Base-by-base conservation (phyloP, 1,140 invertebrate genomes). In the Lepidotrigona ventralis region DNA sequence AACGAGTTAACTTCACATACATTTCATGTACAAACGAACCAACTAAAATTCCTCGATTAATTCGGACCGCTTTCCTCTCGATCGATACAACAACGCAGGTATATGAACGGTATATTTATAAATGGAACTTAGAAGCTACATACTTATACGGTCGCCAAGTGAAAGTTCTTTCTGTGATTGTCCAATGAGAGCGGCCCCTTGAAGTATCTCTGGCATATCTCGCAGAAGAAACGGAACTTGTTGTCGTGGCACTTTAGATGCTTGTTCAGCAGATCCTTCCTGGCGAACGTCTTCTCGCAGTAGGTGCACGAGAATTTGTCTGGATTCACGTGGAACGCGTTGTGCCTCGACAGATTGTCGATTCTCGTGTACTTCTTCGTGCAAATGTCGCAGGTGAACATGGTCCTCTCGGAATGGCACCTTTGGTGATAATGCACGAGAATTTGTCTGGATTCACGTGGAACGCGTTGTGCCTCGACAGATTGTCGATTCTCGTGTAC, bases 391-490 rank as follows among this genome's bases (percentile, higher is more conserved):
- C 93, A 94, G 29, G 90, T 91, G 71, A 89, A 94, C 83, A 93
- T 92, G 68, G 77, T 90, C 70, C 89, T 91, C 21, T 93, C 91
- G 1, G 89, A 90, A 54, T 93, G 92, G 54, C 89, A 91, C 46
- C n/a, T n/a, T n/a, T n/a, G n/a, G n/a, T n/a, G n/a, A n/a, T n/a
- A n/a, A n/a, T 87, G 79, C 92, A 94, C 1, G 88, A 85, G 82
- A 92, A 94, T 83, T 93, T 94, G 60, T 92, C 87, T 1, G 93
- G 93, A 79, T 94, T 94, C 66, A 91, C 92, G 76, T 94, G 93
- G 29, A 93, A 91, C 46, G 89, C 90, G 77, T 92, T 93, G 84
- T 94, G 92, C 29, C 93, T 90, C 21, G 92, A 91, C 19, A 94
- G 63, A 85, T 94, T 94, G 79, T 94, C 93, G 56, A 91, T 75